These are phyloP conservation scores for Notospermus geniculatus DNA, from an alignment of 1,140 invertebrate species.

Conservation along the genomic window DNA sequence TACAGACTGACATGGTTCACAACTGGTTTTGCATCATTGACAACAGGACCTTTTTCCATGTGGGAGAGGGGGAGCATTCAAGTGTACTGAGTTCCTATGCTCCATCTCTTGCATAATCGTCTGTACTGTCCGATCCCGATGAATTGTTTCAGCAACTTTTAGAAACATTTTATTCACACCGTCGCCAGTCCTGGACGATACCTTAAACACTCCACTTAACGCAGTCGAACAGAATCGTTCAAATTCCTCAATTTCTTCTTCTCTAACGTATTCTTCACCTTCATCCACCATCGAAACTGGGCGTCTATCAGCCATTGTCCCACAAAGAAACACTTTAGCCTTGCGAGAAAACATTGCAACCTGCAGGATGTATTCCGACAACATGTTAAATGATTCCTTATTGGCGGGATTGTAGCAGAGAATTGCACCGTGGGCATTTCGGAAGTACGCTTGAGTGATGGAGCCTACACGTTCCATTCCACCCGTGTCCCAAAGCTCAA, in stretches of 20 bases:
- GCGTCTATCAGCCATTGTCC: slow-evolving; percentile 60
- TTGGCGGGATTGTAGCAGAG: slow-evolving; percentile 85
- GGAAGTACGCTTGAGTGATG: slow-evolving; percentile 91
- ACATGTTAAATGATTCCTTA: slow-evolving; percentile 82
- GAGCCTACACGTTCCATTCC: slow-evolving; percentile 91
- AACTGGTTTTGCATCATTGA: too few species aligned
- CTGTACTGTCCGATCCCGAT: slow-evolving; percentile 23
- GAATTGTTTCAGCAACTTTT: slow-evolving; percentile 69
- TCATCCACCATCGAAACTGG: slow-evolving; percentile 12
- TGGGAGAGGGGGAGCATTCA: too few species aligned
- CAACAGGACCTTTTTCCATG: too few species aligned
- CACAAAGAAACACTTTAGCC: slow-evolving; percentile 89
- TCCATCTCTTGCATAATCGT: too few species aligned
- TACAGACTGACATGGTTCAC: too few species aligned
- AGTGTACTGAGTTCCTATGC: too few species aligned
- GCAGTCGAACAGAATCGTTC: slow-evolving; percentile 90
- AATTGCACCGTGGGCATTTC: slow-evolving; percentile 88
- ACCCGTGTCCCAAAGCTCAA: slow-evolving; percentile 90
- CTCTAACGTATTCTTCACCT: slow-evolving; percentile 69
- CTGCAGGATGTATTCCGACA: slow-evolving; percentile 85
- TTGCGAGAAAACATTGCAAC: slow-evolving; percentile 90
- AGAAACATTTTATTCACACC: slow-evolving; percentile 88
- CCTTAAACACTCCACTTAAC: slow-evolving; percentile 83
- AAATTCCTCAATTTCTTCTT: slow-evolving; percentile 86
- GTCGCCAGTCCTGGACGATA: slow-evolving; percentile 84